These are phyloP conservation scores for Darevskia nairensis DNA, from an alignment of 2,797 vertebrate species.

Conservation along the genomic window DNA sequence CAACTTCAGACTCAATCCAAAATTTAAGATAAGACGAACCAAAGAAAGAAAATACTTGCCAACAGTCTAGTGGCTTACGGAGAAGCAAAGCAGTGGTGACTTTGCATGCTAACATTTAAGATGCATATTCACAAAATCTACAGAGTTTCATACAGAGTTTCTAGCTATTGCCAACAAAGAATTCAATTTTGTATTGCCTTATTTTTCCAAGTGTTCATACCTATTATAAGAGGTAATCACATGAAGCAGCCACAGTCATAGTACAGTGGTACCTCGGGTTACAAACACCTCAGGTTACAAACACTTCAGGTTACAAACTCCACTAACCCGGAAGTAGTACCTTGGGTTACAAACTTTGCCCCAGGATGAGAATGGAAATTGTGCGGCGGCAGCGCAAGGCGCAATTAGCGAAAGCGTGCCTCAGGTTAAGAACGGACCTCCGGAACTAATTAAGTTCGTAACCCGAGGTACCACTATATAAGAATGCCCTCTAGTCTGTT, in stretches of 20 bases:
- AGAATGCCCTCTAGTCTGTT: not conserved
- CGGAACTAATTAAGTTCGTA: no score
- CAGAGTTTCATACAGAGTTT: not conserved
- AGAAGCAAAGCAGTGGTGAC: not conserved
- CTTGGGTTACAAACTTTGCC: no score
- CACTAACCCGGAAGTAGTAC: no score
- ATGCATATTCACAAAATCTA: not conserved
- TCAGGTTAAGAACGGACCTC: no score
- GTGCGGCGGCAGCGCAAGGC: no score
- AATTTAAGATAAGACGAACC: not conserved
- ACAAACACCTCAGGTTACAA: no score
- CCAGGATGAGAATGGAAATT: no score
- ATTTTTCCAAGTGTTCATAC: not conserved
- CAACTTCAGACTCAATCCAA: not conserved
- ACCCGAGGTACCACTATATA: no score
- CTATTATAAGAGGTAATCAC: not conserved
- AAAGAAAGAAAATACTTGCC: not conserved
- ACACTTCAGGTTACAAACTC: no score
- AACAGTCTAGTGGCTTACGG: not conserved
- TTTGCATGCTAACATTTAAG: not conserved
- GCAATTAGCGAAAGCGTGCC: no score
- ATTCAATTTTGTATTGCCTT: not conserved
- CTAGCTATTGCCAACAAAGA: not conserved
- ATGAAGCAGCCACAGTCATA: not conserved
- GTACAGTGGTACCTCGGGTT: no score